phyloP scores from a whole-genome alignment of 2,888 invertebrate genomes.

The Drosophila paracracens region DNA sequence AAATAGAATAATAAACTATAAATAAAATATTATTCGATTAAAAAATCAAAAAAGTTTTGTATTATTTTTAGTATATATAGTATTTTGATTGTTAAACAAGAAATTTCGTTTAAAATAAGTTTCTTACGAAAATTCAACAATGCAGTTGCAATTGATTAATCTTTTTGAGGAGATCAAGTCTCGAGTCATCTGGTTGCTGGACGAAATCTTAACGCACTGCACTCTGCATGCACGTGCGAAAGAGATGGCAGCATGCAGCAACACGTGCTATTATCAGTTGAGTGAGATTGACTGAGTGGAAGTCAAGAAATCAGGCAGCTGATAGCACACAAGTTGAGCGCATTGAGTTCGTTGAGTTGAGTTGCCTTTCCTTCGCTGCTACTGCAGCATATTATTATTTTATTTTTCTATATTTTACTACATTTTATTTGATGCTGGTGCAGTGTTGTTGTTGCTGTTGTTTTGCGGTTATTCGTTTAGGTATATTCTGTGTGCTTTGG shows the following conservation, averaged over 20 bases:
- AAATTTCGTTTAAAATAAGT: not conserved
- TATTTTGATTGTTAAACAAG: not conserved
- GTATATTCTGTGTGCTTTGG: constrained; percentile 35
- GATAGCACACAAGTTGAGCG: constrained; percentile 54
- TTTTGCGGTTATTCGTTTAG: constrained; percentile 57
- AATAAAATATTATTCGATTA: not conserved
- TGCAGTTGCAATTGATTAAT: not conserved
- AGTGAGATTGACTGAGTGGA: constrained; percentile 41
- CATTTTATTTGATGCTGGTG: constrained; percentile 72
- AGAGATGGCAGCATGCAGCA: constrained; percentile 66
- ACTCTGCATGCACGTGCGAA: constrained; percentile 36
- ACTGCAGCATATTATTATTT: constrained; percentile 25
- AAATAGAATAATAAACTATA: not conserved
- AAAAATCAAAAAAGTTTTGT: not conserved
- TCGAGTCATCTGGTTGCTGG: not conserved
- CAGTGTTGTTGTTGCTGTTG: constrained; percentile 37
- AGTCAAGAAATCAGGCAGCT: constrained; percentile 11
- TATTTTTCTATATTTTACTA: constrained; percentile 37
- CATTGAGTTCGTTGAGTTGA: constrained; percentile 5
- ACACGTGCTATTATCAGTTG: constrained; percentile 81
- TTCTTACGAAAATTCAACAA: not conserved
- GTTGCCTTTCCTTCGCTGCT: constrained; percentile 13
- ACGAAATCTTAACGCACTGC: constrained; percentile 7
- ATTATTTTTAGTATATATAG: not conserved
- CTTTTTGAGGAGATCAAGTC: not conserved